Conservation (phyloP, 1,140 invertebrate species). For the Euwallacea similis region DNA sequence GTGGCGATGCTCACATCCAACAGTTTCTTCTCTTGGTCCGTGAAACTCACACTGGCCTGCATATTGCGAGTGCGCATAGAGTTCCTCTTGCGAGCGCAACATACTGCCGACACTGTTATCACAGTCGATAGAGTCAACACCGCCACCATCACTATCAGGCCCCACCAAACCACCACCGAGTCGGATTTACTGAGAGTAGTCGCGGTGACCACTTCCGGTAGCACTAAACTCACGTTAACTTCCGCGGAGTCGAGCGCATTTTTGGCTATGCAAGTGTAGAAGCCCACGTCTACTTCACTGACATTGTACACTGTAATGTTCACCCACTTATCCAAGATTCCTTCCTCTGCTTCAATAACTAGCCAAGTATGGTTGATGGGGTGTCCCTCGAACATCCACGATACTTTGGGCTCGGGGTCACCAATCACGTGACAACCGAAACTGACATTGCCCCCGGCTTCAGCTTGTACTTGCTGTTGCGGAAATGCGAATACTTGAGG, state of each 20-base stretch:
- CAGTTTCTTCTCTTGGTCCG: slow-evolving; percentile 81
- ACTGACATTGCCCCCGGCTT: slow-evolving; percentile 74
- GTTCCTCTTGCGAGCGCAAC: slow-evolving; percentile 61
- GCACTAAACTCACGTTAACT: slow-evolving; percentile 69
- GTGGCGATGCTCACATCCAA: slow-evolving; percentile 78
- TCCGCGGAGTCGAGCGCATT: slow-evolving; percentile 74
- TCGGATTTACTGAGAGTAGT: slow-evolving; percentile 66
- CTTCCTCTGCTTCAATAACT: slow-evolving; percentile 54
- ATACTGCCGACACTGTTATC: slow-evolving; percentile 57
- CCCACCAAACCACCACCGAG: slow-evolving; percentile 61
- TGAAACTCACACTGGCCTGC: slow-evolving; percentile 75
- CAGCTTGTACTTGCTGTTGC: slow-evolving; percentile 61
- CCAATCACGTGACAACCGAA: slow-evolving; percentile 79
- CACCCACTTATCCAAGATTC: slow-evolving; percentile 64
- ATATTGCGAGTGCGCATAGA: slow-evolving; percentile 64
- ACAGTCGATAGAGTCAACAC: slow-evolving; percentile 57
- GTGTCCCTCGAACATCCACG: slow-evolving; percentile 79
- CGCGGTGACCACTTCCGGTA: slow-evolving; percentile 69
- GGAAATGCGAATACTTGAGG: slow-evolving; percentile 60
- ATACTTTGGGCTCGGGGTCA: slow-evolving; percentile 79
- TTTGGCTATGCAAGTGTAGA: slow-evolving; percentile 76
- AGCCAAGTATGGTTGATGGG: slow-evolving; percentile 56
- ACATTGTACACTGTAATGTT: slow-evolving; percentile 75
- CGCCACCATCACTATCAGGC: slow-evolving; percentile 59
- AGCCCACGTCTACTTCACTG: slow-evolving; percentile 74